Evolutionary conservation across 2,888 invertebrate genomes (phyloP).

Genomic region (Embidobia sp.): DNA sequence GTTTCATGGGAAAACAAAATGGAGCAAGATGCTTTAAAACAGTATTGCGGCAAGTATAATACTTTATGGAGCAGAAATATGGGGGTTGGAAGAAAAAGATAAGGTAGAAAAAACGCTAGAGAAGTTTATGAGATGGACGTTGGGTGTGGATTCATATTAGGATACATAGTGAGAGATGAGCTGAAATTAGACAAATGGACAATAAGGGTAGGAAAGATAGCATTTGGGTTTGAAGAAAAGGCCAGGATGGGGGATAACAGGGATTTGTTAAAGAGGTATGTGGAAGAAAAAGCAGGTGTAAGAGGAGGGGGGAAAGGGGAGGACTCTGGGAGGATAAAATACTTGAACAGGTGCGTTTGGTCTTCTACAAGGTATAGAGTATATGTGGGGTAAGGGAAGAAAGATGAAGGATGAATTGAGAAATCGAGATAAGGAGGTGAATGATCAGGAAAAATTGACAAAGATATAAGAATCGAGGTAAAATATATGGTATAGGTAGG

Average conservation of each 20-base stretch:
- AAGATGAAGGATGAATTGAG: neutral
- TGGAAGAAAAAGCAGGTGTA: neutral
- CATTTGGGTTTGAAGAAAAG: slow-evolving; percentile 3
- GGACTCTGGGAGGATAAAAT: neutral
- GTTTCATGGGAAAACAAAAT: neutral
- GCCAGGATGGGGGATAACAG: neutral
- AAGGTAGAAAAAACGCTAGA: neutral
- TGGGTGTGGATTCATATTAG: slow-evolving; percentile 7
- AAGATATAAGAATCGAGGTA: slow-evolving; percentile 1
- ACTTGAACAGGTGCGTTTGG: slow-evolving; percentile 15
- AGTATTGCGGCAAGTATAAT: neutral
- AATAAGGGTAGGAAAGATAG: neutral
- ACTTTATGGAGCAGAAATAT: slow-evolving; percentile 3
- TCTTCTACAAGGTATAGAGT: neutral
- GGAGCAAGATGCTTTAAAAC: neutral
- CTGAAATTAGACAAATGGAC: slow-evolving; percentile 8
- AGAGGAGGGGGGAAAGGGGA: neutral
- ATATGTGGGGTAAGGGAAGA: neutral
- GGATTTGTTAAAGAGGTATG: neutral
- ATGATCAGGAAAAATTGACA: slow-evolving; percentile 2
- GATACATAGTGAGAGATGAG: slow-evolving; percentile 12
- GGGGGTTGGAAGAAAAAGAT: neutral
- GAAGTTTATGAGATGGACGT: slow-evolving; percentile 2
- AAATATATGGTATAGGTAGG: slow-evolving; percentile 9
- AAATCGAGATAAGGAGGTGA: slow-evolving; percentile 19